Evolutionary conservation across 2,888 invertebrate genomes (phyloP), one percentile per base, ranked within the genome.

Genomic region (Timema podura): DNA sequence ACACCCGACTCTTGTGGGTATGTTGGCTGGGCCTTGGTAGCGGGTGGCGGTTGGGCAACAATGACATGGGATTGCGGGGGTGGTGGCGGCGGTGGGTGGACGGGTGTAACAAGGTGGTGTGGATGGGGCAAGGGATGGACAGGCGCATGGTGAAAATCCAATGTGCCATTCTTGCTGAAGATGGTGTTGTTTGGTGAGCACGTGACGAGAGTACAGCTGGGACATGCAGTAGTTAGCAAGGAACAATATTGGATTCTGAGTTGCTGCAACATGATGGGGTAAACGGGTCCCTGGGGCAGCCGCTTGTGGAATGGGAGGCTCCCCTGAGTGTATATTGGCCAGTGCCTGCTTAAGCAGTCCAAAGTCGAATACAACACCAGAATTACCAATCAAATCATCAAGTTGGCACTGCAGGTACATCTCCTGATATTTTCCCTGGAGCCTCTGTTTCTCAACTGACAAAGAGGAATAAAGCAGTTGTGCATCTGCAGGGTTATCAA

Each of bases 141-240:
- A 46, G 61, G 68, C 10, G 64, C 51, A 30, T 69, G 69, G 48
- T 69, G 73, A 64, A 66, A 71, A 70, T 82, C 82, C 66, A 81
- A 79, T 67, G 80, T 79, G 48, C 86, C 86, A 78, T 86, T 87
- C n/a, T 64, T 84, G 83, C 75, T 86, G 86, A 76, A 86, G 51
- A 11, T 72, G 74, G 74, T 83, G 78, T 75, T 86, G 86, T 77
- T 86, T 87, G 72, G 85, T 83, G 44, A 88, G 79, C 48, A 88
- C 84, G 77, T 88, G 88, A 64, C 89, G 84, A 71, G 88, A 87
- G 79, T 89, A 89, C 72, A 91, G 79, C 78, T 89, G 90, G 16
- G 89, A 89, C 85, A 90, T 88, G 80, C 91, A 91, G 79, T 91
- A 91, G 79, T 91, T 91, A 68, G 90, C 90, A 73, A 91, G 83